A percentile compares a stretch with the other conserved stretches of the same genome.
These are phyloP conservation scores for Euzophera pinguis DNA, from an alignment of 2,888 invertebrate genomes.

Conservation along the genomic window DNA sequence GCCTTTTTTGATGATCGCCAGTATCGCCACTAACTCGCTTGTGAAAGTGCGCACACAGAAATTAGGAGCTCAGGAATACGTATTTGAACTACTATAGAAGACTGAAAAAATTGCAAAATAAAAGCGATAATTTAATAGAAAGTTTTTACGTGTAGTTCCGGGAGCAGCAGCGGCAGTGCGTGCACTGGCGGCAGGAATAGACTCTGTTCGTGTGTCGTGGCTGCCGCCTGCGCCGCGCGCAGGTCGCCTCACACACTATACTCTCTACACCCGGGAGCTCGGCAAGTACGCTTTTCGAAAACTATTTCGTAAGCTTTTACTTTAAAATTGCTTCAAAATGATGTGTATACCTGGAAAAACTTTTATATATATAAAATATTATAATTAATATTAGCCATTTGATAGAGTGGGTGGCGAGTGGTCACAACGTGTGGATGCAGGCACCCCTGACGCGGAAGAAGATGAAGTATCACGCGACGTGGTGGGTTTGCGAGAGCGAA, in stretches of 20 bases:
- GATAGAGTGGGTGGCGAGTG: conserved; percentile 55
- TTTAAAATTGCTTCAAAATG: too few species aligned
- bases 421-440: conserved; percentile 52
- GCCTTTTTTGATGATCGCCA: too few species aligned
- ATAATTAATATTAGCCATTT: conserved; percentile 20
- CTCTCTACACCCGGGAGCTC: conserved; percentile 85
- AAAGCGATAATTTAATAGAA: too few species aligned
- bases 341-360: too few species aligned
- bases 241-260: conserved; percentile 88
- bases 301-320: neutral
- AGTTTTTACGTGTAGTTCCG: conserved; percentile 83
- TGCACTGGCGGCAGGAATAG: conserved; percentile 86
- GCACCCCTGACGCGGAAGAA: conserved; percentile 17
- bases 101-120: too few species aligned
- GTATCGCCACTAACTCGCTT: too few species aligned
- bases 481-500: conserved; percentile 83
- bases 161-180: conserved; percentile 87
- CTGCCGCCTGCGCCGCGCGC: conserved; percentile 85
- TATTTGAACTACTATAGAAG: too few species aligned
- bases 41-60: too few species aligned
- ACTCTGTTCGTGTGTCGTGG: conserved; percentile 91
- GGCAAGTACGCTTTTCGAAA: conserved; percentile 68
- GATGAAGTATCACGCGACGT: conserved; percentile 81
- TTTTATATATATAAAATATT: neutral
- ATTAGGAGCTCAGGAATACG: too few species aligned